Conservation (phyloP, 2,797 vertebrate species). For the Falco peregrinus region DNA sequence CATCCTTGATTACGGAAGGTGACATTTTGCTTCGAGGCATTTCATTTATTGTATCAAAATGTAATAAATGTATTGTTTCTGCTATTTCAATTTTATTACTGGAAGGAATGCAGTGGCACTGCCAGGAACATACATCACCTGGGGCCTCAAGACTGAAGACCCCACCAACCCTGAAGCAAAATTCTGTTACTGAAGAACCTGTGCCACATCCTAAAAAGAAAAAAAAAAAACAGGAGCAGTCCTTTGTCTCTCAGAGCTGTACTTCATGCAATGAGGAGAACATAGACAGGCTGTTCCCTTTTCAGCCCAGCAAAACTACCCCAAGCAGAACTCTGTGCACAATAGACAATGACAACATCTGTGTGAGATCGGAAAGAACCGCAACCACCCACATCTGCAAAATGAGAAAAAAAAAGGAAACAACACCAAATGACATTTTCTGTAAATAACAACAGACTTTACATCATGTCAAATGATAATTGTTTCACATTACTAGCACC, state of each 20-base stretch:
- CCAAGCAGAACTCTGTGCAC: conserved; percentile 3
- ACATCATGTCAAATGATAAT: not conserved
- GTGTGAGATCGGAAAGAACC: conserved; percentile 25
- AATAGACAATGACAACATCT: conserved; percentile 59
- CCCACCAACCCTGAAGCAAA: not conserved
- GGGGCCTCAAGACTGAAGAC: not conserved
- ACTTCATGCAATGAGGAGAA: not conserved
- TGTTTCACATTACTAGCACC: conserved; percentile 4
- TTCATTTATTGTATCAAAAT: not conserved
- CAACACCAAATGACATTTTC: conserved; percentile 26
- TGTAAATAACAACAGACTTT: conserved; percentile 22
- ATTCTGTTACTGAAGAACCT: not conserved
- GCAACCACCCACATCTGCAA: conserved; percentile 30
- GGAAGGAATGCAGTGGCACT: not conserved
- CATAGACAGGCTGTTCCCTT: conserved; percentile 35
- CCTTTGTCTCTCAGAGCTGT: not conserved
- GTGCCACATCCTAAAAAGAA: not conserved
- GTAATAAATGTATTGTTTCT: not conserved
- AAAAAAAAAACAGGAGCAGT: not conserved
- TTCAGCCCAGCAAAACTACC: not conserved
- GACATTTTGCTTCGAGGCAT: not conserved
- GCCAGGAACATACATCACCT: not conserved
- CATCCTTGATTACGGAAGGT: not conserved
- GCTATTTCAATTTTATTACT: not conserved
- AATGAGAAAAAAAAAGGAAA: not conserved